Percentiles rank a stretch among this genome's conserved stretches.
Conservation (phyloP, 2,888 invertebrate species). For the Amphipyra berbera region DNA sequence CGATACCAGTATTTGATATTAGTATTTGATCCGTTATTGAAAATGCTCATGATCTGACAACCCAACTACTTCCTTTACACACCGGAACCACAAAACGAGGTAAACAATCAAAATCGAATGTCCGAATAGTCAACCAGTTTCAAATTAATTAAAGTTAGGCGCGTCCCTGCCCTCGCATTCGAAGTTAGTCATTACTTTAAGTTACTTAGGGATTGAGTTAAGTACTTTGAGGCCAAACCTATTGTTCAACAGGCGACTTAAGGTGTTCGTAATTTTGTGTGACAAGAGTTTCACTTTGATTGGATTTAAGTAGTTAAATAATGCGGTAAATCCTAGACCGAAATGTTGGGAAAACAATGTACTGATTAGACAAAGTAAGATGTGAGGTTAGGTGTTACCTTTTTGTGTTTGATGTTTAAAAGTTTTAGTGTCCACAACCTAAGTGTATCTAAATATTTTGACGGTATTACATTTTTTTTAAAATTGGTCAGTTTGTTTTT, state of each 20-base stretch:
- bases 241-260: conserved; percentile 74
- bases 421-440: background rate
- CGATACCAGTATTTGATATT: too few relatives aligned
- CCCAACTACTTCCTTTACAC: background rate
- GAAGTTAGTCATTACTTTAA: conserved; percentile 72
- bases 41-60: background rate
- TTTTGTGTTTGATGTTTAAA: background rate
- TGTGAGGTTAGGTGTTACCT: background rate
- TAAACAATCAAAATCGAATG: conserved; percentile 49
- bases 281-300: conserved; percentile 65
- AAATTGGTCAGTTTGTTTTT: too few relatives aligned
- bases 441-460: too few relatives aligned
- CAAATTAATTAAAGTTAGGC: conserved; percentile 78
- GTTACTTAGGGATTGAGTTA: conserved; percentile 72
- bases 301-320: conserved; percentile 66
- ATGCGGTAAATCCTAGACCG: conserved; percentile 38
- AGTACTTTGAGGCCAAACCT: conserved; percentile 70
- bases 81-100: conserved; percentile 7
- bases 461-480: too few relatives aligned
- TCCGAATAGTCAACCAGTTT: conserved; percentile 54
- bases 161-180: conserved; percentile 62
- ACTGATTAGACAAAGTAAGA: conserved; percentile 3
- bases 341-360: conserved; percentile 31
- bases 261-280: conserved; percentile 67
- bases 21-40: too few relatives aligned